Conservation (phyloP, 2,888 invertebrate genomes). For the Hyalella azteca region DNA sequence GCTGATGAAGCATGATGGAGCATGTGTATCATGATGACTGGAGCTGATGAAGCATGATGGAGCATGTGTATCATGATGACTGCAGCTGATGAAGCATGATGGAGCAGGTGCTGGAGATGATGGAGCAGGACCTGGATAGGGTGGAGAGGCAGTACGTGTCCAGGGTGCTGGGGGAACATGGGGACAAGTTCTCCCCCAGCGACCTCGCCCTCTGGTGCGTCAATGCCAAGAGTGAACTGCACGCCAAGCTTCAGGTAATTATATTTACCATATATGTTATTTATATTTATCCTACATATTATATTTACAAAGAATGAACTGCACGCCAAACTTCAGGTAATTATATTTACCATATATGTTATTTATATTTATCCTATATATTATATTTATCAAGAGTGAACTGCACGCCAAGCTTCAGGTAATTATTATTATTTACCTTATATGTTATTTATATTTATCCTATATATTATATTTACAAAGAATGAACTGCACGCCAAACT, state of each 20-base stretch:
- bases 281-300: too few species aligned
- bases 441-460: too few species aligned
- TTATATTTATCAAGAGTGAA: constrained; percentile 46
- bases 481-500: constrained; percentile 50
- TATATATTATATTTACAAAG: too few species aligned
- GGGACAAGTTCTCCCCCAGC: constrained; percentile 47
- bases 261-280: too few species aligned
- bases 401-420: constrained; percentile 52
- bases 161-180: constrained; percentile 45
- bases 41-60: too few species aligned
- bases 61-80: too few species aligned
- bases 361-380: too few species aligned
- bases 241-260: constrained; percentile 49
- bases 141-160: constrained; percentile 55
- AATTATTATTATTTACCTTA: not conserved
- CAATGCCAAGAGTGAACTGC: constrained; percentile 46
- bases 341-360: too few species aligned
- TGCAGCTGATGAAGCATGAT: too few species aligned
- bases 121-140: constrained; percentile 50
- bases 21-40: too few species aligned
- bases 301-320: constrained; percentile 48
- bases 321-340: constrained; percentile 50
- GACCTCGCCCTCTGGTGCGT: constrained; percentile 55
- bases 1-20: too few species aligned
- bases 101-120: constrained; percentile 52